phyloP scores from a whole-genome alignment of 2,888 invertebrate species.

The Herminia tarsipennalis region DNA sequence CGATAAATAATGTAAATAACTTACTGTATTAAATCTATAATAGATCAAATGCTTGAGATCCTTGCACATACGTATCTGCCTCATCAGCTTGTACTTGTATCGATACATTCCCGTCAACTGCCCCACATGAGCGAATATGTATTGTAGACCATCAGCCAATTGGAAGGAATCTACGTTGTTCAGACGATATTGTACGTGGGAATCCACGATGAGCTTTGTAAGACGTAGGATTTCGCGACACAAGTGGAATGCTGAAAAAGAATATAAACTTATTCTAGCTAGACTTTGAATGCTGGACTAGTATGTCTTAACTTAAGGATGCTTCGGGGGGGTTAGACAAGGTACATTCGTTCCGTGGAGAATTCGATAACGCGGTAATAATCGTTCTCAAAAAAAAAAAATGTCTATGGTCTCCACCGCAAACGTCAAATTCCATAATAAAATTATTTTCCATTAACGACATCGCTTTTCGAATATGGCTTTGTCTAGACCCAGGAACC shows the following conservation, averaged over 20 bases:
- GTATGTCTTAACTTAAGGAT: too few relatives aligned
- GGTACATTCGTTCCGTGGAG: too few relatives aligned
- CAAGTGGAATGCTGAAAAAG: constrained; percentile 95
- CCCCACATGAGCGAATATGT: constrained; percentile 99
- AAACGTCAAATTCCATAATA: too few relatives aligned
- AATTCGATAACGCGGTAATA: too few relatives aligned
- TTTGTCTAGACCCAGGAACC: too few relatives aligned
- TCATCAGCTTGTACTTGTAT: constrained; percentile 99
- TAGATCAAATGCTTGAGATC: constrained; percentile 99
- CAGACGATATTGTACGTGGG: constrained; percentile 99
- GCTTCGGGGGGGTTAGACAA: too few relatives aligned
- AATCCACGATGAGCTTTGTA: constrained; percentile 99
- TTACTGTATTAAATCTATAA: constrained; percentile 98
- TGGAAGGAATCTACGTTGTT: constrained; percentile 99
- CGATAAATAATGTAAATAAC: constrained; percentile 51
- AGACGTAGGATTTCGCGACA: constrained; percentile 99
- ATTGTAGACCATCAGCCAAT: constrained; percentile 98
- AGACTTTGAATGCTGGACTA: background rate
- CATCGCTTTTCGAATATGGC: too few relatives aligned
- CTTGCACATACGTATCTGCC: constrained; percentile 99
- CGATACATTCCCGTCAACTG: constrained; percentile 99
- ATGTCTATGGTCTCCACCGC: too few relatives aligned
- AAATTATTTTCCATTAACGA: too few relatives aligned
- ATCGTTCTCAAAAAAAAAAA: too few relatives aligned
- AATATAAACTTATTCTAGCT: too few relatives aligned